Evolutionary conservation across 2,113 vertebrate species (phyloP).

Genomic region (Syngnathus floridae): DNA sequence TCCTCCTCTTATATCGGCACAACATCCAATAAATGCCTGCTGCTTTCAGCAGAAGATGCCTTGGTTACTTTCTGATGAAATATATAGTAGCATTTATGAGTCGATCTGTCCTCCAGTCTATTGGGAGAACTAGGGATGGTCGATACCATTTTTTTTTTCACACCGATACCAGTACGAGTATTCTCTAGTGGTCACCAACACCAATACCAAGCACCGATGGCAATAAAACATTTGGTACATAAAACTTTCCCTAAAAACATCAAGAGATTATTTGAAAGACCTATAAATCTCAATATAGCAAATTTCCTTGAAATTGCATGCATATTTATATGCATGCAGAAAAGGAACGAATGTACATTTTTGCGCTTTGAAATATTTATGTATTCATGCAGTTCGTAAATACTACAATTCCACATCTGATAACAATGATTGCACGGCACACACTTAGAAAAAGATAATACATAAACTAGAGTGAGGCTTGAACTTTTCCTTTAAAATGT

Average conservation of each 20-base stretch:
- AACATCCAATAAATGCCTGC: background rate
- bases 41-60: background rate
- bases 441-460: background rate
- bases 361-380: background rate
- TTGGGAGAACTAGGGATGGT: background rate
- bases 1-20: background rate
- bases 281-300: too few species aligned
- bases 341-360: too few species aligned
- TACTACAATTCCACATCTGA: background rate
- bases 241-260: too few species aligned
- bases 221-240: too few species aligned
- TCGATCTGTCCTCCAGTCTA: background rate
- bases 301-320: too few species aligned
- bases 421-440: conserved; percentile 4
- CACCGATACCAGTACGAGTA: too few species aligned
- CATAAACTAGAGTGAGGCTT: background rate
- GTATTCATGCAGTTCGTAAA: too few species aligned
- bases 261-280: too few species aligned
- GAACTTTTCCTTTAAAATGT: conserved; percentile 2
- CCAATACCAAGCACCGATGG: too few species aligned
- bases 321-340: too few species aligned
- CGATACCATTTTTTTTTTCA: background rate
- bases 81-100: background rate
- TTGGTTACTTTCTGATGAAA: background rate
- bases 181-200: too few species aligned